These are phyloP conservation scores for Oeneis ivallda DNA, from an alignment of 2,888 invertebrate genomes.

Conservation along the genomic window DNA sequence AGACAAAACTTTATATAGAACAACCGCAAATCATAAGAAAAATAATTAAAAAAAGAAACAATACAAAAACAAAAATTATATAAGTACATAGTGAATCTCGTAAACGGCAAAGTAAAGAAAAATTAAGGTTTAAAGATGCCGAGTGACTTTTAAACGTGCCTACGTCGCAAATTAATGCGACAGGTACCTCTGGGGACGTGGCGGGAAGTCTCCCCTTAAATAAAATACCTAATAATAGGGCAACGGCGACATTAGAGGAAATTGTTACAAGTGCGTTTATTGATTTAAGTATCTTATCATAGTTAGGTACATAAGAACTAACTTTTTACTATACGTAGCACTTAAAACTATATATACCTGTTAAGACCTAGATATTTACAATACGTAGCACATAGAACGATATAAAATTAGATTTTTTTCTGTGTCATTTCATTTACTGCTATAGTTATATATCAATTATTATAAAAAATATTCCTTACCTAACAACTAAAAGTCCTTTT, in stretches of 20 bases:
- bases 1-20: neutral
- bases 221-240: conserved; percentile 76
- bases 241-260: conserved; percentile 58
- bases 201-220: conserved; percentile 65
- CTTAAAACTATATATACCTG: too few species aligned
- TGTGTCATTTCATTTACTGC: too few species aligned
- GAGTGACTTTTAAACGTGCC: conserved; percentile 42
- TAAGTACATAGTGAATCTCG: conserved; percentile 57
- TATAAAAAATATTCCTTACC: too few species aligned
- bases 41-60: conserved; percentile 5
- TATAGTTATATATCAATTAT: too few species aligned
- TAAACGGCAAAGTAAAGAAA: conserved; percentile 53
- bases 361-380: too few species aligned
- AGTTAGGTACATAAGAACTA: too few species aligned
- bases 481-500: too few species aligned
- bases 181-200: conserved; percentile 70
- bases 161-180: conserved; percentile 70
- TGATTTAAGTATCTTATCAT: conserved; percentile 40
- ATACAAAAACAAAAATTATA: conserved; percentile 50
- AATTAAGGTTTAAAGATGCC: conserved; percentile 41
- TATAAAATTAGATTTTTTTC: too few species aligned
- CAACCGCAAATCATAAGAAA: neutral
- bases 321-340: too few species aligned
- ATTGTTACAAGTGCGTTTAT: conserved; percentile 57
- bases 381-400: too few species aligned